phyloP scores from a whole-genome alignment of 2,113 vertebrate species.

The Boulengeromyrus knoepffleri region DNA sequence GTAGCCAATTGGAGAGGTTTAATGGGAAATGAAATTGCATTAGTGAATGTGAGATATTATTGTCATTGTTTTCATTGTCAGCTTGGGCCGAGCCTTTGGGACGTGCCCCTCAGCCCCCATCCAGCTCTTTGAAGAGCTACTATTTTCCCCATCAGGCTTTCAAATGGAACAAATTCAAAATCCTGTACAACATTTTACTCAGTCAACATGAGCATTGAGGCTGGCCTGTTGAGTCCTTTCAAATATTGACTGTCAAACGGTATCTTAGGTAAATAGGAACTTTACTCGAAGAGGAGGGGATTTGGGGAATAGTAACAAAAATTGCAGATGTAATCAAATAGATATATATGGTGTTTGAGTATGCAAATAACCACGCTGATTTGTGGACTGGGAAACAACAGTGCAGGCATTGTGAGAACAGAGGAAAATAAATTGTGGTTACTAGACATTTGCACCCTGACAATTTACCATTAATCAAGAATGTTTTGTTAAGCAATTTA shows the following conservation, averaged over 20 bases:
- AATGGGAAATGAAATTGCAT: neutral
- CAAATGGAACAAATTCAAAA: neutral
- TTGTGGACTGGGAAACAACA: neutral
- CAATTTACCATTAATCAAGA: neutral
- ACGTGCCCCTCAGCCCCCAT: neutral
- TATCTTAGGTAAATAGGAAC: neutral
- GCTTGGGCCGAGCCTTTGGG: neutral
- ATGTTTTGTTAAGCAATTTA: neutral
- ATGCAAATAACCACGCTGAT: neutral
- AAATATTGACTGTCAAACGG: neutral
- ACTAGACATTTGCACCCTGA: neutral
- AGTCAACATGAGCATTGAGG: neutral
- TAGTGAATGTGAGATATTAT: neutral
- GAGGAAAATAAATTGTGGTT: neutral
- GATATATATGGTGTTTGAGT: neutral
- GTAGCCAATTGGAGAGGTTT: neutral
- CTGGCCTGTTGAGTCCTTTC: neutral
- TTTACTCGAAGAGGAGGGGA: neutral
- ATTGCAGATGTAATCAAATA: neutral
- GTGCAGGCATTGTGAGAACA: neutral
- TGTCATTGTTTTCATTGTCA: neutral
- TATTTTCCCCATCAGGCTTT: neutral
- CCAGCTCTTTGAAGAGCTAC: no score
- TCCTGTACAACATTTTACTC: neutral
- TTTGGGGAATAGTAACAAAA: neutral